Conservation (phyloP, 2,797 vertebrate genomes). For the Tympanoctomys barrerae region DNA sequence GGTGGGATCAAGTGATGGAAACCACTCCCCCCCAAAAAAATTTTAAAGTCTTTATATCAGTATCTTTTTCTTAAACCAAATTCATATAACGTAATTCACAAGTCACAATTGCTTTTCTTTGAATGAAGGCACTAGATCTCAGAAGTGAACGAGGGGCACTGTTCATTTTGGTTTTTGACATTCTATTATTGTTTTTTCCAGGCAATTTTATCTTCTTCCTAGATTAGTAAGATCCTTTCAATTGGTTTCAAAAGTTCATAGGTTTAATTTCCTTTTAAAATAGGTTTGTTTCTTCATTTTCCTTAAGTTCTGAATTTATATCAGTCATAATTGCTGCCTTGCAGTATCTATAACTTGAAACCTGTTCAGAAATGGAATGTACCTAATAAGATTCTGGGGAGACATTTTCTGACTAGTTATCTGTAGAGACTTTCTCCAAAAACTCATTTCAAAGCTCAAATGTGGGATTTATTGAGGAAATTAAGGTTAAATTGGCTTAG, state of each 20-base stretch:
- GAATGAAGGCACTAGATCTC: not conserved
- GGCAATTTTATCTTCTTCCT: not conserved
- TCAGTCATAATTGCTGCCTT: not conserved
- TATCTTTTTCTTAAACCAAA: not conserved
- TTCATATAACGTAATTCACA: not conserved
- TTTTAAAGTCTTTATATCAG: not conserved
- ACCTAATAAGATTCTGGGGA: not conserved
- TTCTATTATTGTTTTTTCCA: not conserved
- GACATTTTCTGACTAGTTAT: constrained; percentile 51
- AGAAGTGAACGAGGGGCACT: not conserved
- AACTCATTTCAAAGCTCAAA: constrained; percentile 54
- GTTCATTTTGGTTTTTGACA: not conserved
- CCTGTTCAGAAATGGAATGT: constrained; percentile 48
- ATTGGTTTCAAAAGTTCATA: not conserved
- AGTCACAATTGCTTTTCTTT: not conserved
- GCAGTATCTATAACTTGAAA: constrained; percentile 1
- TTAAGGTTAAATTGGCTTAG: constrained; percentile 67
- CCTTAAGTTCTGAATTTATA: constrained; percentile 11
- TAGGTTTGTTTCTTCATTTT: not conserved
- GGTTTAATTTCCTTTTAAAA: constrained; percentile 42
- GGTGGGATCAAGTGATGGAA: not conserved
- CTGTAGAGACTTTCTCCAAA: constrained; percentile 12
- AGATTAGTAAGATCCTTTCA: constrained; percentile 12
- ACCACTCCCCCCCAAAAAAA: not conserved
- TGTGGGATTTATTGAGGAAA: constrained; percentile 61